Evolutionary conservation across 2,113 vertebrate species (phyloP).

Genomic region (Sterrhoptilus dennistouni): DNA sequence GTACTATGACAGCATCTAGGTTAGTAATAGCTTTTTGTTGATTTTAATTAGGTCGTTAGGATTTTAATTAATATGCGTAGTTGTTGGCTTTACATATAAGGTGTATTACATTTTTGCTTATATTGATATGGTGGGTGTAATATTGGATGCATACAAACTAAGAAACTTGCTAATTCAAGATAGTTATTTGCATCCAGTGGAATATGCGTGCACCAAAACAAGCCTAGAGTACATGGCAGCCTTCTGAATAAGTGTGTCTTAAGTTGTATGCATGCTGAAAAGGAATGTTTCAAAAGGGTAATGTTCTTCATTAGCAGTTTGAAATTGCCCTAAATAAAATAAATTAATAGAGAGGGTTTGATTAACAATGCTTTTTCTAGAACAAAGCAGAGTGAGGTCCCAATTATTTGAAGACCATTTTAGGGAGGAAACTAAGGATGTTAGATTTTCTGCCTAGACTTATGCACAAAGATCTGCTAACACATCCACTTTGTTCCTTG

Average conservation of each 20-base stretch:
- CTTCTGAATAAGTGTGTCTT: background rate
- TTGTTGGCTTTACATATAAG: background rate
- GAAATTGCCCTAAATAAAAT: background rate
- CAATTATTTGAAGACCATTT: background rate
- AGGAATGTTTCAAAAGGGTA: background rate
- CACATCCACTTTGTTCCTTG: background rate
- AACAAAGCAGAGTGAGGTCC: background rate
- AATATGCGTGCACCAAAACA: background rate
- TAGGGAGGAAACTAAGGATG: background rate
- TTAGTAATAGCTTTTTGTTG: background rate
- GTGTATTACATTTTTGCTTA: background rate
- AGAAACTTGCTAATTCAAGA: background rate
- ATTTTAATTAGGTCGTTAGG: background rate
- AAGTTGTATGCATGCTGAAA: background rate
- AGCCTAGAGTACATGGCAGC: background rate
- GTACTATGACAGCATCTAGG: background rate
- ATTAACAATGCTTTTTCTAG: background rate
- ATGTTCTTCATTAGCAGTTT: background rate
- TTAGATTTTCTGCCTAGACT: background rate
- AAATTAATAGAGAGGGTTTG: background rate
- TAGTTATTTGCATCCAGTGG: background rate
- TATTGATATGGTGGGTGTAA: background rate
- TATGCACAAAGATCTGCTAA: background rate
- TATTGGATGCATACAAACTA: background rate
- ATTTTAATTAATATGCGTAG: background rate